phyloP scores from a whole-genome alignment of 2,113 vertebrate genomes.

The Podarcis cretensis region DNA sequence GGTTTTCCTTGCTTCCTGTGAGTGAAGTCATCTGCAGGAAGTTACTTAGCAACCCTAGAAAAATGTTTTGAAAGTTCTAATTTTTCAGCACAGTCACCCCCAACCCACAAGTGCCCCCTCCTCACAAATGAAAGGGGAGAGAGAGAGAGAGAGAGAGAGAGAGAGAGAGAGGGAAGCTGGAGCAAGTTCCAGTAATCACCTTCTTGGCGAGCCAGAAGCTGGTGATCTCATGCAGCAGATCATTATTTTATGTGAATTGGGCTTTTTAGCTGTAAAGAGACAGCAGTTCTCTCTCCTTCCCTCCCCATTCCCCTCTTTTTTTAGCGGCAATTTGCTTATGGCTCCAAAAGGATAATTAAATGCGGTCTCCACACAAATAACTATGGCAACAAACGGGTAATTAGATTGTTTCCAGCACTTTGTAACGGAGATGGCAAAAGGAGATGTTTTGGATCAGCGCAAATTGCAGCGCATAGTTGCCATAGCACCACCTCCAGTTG shows the following conservation, averaged over 20 bases:
- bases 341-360: constrained; percentile 77
- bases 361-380: constrained; percentile 66
- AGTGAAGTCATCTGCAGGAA: constrained; percentile 73
- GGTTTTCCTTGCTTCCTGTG: constrained; percentile 28
- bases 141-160: background rate
- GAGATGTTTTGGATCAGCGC: constrained; percentile 67
- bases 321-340: constrained; percentile 56
- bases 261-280: constrained; percentile 71
- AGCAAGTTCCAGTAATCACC: constrained; percentile 63
- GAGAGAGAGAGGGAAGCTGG: background rate
- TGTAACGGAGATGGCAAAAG: constrained; percentile 62
- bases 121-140: background rate
- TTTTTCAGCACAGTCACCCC: constrained; percentile 51
- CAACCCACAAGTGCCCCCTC: background rate
- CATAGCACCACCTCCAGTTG: constrained; percentile 78
- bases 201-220: constrained; percentile 61
- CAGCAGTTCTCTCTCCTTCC: constrained; percentile 73
- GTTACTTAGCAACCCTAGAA: constrained; percentile 78
- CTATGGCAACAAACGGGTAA: constrained; percentile 77
- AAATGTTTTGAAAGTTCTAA: constrained; percentile 71
- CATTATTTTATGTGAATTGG: constrained; percentile 76
- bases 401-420: constrained; percentile 61
- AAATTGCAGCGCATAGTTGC: constrained; percentile 70
- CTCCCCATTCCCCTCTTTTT: too few species aligned
- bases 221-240: constrained; percentile 78